These are phyloP conservation scores for Nysson spinosus DNA, from an alignment of 2,888 invertebrate genomes.

Conservation along the genomic window DNA sequence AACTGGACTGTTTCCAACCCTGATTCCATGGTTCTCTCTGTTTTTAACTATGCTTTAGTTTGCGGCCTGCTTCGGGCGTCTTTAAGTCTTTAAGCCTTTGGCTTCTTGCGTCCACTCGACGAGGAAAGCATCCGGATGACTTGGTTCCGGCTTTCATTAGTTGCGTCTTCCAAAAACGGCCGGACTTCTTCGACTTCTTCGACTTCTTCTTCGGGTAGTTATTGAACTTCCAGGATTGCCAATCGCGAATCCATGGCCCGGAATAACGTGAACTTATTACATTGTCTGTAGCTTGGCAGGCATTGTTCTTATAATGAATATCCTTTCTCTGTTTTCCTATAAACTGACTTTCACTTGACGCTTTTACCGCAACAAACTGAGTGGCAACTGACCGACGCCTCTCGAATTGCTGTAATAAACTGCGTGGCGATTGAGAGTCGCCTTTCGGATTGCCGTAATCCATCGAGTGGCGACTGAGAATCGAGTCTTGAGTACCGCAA, in stretches of 20 bases:
- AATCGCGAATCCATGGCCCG: conserved; percentile 39
- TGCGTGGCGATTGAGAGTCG: no score
- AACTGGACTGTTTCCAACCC: conserved; percentile 63
- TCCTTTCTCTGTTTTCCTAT: no score
- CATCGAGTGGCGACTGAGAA: no score
- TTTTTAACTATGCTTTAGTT: conserved; percentile 14
- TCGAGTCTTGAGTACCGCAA: no score
- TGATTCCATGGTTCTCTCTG: conserved; percentile 23
- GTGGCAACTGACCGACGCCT: no score
- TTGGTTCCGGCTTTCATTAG: conserved; percentile 52
- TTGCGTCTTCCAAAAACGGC: conserved; percentile 50
- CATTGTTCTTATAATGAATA: no score
- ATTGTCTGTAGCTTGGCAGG: neutral
- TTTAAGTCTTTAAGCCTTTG: conserved; percentile 32
- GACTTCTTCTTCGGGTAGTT: conserved; percentile 41
- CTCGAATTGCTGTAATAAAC: no score
- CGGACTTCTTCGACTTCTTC: neutral
- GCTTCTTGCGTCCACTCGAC: conserved; percentile 41
- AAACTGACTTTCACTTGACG: no score
- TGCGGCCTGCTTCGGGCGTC: conserved; percentile 30
- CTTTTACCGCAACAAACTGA: no score
- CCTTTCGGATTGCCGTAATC: no score
- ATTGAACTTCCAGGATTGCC: conserved; percentile 39
- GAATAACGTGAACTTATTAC: conserved; percentile 43
- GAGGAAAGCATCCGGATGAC: conserved; percentile 51